phyloP scores from a whole-genome alignment of 2,797 vertebrate genomes.

The Artibeus jamaicensis region DNA sequence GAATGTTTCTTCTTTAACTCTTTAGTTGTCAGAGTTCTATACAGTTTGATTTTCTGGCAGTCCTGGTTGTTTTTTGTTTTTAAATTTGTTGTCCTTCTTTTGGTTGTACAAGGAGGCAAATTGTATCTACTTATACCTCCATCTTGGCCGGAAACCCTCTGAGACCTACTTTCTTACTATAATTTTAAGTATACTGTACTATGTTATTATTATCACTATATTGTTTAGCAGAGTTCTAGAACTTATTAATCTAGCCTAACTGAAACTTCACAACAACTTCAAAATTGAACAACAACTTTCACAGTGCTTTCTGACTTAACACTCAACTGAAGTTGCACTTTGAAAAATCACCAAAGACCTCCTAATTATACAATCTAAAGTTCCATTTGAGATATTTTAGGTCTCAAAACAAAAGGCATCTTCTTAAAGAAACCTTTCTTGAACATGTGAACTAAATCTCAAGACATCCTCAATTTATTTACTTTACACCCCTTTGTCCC shows the following conservation, averaged over 20 bases:
- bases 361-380: neutral
- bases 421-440: neutral
- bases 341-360: neutral
- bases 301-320: neutral
- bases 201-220: neutral
- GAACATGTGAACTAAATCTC: neutral
- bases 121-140: no score
- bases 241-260: neutral
- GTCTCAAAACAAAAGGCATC: neutral
- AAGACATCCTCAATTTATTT: neutral
- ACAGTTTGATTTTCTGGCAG: no score
- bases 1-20: no score
- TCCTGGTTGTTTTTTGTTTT: no score
- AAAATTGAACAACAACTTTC: no score
- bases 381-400: neutral
- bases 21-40: no score
- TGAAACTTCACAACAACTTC: no score
- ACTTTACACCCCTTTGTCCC: neutral
- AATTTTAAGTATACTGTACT: neutral
- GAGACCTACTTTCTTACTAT: neutral
- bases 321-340: neutral
- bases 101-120: no score
- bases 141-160: neutral
- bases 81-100: no score
- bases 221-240: neutral